Percentiles rank a stretch among this genome's conserved stretches.
These are phyloP conservation scores for Pygathrix nemaeus DNA, from an alignment of 2,113 vertebrate species.

Conservation along the genomic window DNA sequence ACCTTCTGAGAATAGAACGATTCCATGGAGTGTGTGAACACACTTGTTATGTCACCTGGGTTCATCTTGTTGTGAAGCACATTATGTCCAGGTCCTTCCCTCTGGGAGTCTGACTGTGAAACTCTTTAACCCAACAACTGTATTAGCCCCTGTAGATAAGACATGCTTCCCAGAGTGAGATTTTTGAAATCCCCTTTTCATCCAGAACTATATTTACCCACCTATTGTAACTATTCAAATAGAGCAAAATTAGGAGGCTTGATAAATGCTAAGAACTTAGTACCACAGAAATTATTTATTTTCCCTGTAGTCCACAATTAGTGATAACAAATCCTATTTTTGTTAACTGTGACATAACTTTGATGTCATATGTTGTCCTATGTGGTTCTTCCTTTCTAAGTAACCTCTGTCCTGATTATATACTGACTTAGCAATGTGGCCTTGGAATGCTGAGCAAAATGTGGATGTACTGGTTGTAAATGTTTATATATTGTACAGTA, in stretches of 20 bases:
- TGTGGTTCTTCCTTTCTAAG: conserved; percentile 76
- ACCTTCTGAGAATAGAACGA: neutral
- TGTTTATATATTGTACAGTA: conserved; percentile 99
- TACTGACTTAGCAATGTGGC: conserved; percentile 88
- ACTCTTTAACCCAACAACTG: conserved; percentile 22
- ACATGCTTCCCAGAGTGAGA: conserved; percentile 38
- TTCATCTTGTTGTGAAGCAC: conserved; percentile 48
- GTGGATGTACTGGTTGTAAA: conserved; percentile 95
- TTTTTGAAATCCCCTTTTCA: conserved; percentile 30
- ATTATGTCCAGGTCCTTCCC: neutral
- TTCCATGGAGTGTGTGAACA: conserved; percentile 43
- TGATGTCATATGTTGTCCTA: conserved; percentile 73
- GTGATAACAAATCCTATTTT: conserved; percentile 71
- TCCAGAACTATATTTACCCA: conserved; percentile 58
- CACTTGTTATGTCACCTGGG: conserved; percentile 16
- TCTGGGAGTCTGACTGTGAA: conserved; percentile 74
- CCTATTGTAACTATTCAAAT: conserved; percentile 60
- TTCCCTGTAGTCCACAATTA: conserved; percentile 64
- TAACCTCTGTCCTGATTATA: conserved; percentile 73
- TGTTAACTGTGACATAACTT: conserved; percentile 78
- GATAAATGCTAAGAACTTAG: conserved; percentile 66
- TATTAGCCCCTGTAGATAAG: conserved; percentile 72
- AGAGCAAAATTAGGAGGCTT: conserved; percentile 59
- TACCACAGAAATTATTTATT: conserved; percentile 64
- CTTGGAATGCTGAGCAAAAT: conserved; percentile 91